phyloP scores from a whole-genome alignment of 2,113 vertebrate genomes.

The Entelurus aequoreus region DNA sequence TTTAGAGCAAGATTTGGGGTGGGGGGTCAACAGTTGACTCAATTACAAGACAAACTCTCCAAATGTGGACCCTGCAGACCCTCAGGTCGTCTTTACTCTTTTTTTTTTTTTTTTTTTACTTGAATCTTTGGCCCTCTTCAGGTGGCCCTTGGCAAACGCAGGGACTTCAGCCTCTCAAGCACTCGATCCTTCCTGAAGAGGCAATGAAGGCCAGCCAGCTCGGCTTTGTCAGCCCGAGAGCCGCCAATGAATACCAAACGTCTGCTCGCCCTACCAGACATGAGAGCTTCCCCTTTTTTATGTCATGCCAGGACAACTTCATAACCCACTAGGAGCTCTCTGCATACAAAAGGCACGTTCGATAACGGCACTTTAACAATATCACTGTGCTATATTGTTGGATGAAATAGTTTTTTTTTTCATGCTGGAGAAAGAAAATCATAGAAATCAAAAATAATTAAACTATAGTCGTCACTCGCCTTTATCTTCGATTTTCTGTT shows the following conservation, averaged over 20 bases:
- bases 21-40: conserved; percentile 80
- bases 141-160: conserved; percentile 65
- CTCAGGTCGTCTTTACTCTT: conserved; percentile 62
- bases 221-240: conserved; percentile 62
- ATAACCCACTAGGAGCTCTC: background rate
- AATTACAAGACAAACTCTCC: conserved; percentile 84
- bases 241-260: conserved; percentile 66
- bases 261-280: conserved; percentile 48
- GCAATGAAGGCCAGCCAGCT: conserved; percentile 54
- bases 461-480: no score
- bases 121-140: conserved; percentile 77
- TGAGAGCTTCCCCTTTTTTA: conserved; percentile 8
- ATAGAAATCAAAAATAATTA: no score
- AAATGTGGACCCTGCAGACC: conserved; percentile 61
- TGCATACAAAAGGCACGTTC: background rate
- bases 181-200: conserved; percentile 55
- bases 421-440: no score
- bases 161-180: conserved; percentile 61
- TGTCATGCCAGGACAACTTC: background rate
- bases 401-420: background rate
- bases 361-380: background rate
- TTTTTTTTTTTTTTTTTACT: conserved; percentile 31
- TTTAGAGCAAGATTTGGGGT: conserved; percentile 46
- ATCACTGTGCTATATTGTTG: background rate
- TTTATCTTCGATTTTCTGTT: no score